Evolutionary conservation across 2,113 vertebrate genomes (phyloP).

Genomic region (Clarias macrocephalus): DNA sequence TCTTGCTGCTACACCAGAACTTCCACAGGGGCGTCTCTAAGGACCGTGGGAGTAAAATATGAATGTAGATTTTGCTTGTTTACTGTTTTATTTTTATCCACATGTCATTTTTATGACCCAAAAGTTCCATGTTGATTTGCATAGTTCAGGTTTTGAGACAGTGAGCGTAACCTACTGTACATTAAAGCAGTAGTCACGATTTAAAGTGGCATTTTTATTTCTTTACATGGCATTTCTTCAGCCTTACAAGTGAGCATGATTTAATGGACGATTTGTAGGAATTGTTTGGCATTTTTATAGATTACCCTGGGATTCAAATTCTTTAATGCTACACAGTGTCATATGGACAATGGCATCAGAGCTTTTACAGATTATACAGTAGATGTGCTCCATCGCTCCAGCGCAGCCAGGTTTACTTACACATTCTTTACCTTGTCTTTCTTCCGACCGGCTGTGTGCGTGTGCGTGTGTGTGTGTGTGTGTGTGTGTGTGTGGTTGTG

Average conservation of each 20-base stretch:
- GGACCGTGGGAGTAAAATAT: not conserved
- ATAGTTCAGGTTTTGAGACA: not conserved
- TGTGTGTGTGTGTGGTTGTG: slow-evolving; percentile 3
- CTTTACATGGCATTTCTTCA: not conserved
- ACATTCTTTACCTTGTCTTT: not conserved
- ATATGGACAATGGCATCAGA: not conserved
- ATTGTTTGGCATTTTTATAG: not conserved
- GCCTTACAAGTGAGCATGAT: not conserved
- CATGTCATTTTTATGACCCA: not conserved
- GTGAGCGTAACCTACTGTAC: not conserved
- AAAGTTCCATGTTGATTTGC: not conserved
- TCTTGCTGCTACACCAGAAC: not conserved
- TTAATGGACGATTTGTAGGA: not conserved
- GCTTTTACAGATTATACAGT: not conserved
- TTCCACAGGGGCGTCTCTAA: not conserved
- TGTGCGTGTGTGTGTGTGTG: not conserved
- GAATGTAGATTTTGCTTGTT: not conserved
- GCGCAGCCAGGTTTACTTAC: not conserved
- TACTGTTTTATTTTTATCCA: not conserved
- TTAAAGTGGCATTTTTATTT: not conserved
- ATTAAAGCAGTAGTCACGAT: not conserved
- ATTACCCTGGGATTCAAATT: too few species aligned
- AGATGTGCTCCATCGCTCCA: not conserved
- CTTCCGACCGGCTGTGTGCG: not conserved
- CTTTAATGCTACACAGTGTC: not conserved